Percentiles rank a stretch among this genome's conserved stretches.
Evolutionary conservation across 2,113 vertebrate species (phyloP).

Genomic region (Nematolebias whitei): DNA sequence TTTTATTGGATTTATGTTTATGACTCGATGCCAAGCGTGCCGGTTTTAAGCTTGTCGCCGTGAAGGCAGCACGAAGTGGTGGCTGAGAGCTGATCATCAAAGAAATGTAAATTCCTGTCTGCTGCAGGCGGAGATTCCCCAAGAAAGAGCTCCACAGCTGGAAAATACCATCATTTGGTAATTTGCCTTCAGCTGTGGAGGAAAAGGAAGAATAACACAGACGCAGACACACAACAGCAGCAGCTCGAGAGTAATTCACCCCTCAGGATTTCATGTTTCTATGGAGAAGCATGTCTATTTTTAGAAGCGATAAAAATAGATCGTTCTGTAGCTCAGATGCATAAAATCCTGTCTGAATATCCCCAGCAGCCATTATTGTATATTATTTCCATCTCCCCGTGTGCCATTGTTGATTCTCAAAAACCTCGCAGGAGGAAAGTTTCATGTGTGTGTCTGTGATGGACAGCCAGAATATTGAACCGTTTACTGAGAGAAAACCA

Average conservation of each 20-base stretch:
- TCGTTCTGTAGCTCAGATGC: constrained; percentile 58
- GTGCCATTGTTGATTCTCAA: neutral
- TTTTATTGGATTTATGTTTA: constrained; percentile 32
- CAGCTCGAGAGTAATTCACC: constrained; percentile 49
- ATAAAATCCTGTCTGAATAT: constrained; percentile 55
- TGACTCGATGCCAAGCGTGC: constrained; percentile 10
- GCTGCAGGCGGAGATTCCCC: constrained; percentile 57
- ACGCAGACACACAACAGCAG: constrained; percentile 22
- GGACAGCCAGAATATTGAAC: constrained; percentile 18
- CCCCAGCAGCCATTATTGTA: constrained; percentile 32
- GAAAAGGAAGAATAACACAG: constrained; percentile 20
- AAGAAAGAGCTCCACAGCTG: constrained; percentile 48
- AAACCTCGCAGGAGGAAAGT: neutral
- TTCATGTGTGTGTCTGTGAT: neutral
- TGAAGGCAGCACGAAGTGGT: constrained; percentile 22
- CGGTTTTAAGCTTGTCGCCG: constrained; percentile 24
- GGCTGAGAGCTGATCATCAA: constrained; percentile 39
- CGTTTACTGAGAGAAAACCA: constrained; percentile 8
- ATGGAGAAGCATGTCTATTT: constrained; percentile 77
- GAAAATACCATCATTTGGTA: constrained; percentile 26
- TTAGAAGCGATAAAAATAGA: constrained; percentile 74
- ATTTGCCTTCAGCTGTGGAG: constrained; percentile 49
- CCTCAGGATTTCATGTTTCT: constrained; percentile 75
- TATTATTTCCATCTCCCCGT: constrained; percentile 13
- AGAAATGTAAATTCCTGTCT: constrained; percentile 53